Percentiles rank a stretch among this genome's conserved stretches.
Conservation (phyloP, 2,888 invertebrate species). For the Autographa gamma region DNA sequence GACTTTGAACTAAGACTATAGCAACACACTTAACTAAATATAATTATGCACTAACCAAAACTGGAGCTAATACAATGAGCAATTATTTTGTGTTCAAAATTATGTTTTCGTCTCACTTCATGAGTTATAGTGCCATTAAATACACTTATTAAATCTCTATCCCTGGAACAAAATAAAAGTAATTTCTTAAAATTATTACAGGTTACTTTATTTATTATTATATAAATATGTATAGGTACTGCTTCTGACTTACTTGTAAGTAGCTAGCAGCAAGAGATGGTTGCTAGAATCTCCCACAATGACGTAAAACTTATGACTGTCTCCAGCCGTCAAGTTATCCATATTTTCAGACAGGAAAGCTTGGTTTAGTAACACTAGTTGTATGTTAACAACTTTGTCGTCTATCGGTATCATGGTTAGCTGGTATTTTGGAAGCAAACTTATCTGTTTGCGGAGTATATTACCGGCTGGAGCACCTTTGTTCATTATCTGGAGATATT, state of each 20-base stretch:
- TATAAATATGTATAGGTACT: too few species aligned
- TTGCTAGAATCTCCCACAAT: slow-evolving; percentile 91
- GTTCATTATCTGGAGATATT: slow-evolving; percentile 90
- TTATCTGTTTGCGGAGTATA: slow-evolving; percentile 89
- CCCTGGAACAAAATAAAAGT: slow-evolving; percentile 73
- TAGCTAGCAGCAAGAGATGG: slow-evolving; percentile 87
- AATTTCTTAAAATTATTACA: too few species aligned
- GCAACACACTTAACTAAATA: too few species aligned
- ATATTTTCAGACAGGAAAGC: slow-evolving; percentile 80
- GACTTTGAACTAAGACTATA: too few species aligned
- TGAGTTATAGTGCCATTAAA: slow-evolving; percentile 81
- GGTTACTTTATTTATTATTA: too few species aligned
- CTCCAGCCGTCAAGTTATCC: slow-evolving; percentile 82
- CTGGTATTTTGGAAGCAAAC: slow-evolving; percentile 90
- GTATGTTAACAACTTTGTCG: slow-evolving; percentile 71
- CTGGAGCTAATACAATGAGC: slow-evolving; percentile 89
- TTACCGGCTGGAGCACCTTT: slow-evolving; percentile 93
- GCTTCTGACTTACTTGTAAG: slow-evolving; percentile 84
- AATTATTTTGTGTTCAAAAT: slow-evolving; percentile 80
- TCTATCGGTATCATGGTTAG: slow-evolving; percentile 78
- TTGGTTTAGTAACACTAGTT: slow-evolving; percentile 81
- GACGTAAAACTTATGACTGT: slow-evolving; percentile 87
- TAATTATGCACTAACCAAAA: slow-evolving; percentile 83
- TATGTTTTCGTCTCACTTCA: slow-evolving; percentile 78
- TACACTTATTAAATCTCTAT: slow-evolving; percentile 79